phyloP scores from a whole-genome alignment of 1,140 invertebrate species.

The Calliopsis andreniformis region DNA sequence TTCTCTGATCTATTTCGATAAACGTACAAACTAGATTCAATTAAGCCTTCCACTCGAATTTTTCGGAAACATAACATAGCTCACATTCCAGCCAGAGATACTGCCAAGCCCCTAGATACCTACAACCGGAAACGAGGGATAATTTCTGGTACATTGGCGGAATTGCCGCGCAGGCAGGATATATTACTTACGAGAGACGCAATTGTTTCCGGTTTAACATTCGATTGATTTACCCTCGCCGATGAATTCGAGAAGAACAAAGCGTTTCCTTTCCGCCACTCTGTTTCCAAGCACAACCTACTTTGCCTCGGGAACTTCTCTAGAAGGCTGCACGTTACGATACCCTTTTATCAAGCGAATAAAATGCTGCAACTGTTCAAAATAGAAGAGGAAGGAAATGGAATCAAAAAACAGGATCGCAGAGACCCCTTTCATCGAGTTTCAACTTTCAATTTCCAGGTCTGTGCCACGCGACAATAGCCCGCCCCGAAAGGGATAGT shows the following conservation, averaged over 20 bases:
- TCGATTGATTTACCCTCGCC: slow-evolving; percentile 17
- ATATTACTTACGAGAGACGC: slow-evolving; percentile 36
- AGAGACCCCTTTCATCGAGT: too few species aligned
- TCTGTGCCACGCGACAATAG: neutral
- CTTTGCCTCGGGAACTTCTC: neutral
- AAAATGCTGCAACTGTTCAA: too few species aligned
- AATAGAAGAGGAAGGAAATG: too few species aligned
- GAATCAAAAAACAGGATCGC: too few species aligned
- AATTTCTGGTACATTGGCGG: slow-evolving; percentile 32
- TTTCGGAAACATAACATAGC: too few species aligned
- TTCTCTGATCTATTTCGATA: neutral
- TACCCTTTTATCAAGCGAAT: too few species aligned
- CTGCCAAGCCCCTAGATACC: neutral
- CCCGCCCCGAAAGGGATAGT: neutral
- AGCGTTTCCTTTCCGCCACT: neutral
- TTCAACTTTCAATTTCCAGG: neutral
- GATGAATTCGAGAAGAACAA: neutral
- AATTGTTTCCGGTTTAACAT: slow-evolving; percentile 20
- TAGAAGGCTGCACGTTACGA: too few species aligned
- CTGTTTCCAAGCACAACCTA: neutral
- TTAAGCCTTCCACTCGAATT: too few species aligned
- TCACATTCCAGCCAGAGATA: slow-evolving; percentile 16
- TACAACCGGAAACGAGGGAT: slow-evolving; percentile 38
- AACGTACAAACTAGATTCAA: neutral
- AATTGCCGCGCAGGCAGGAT: slow-evolving; percentile 14